phyloP scores from a whole-genome alignment of 2,888 invertebrate genomes.

The Ceriagrion tenellum region DNA sequence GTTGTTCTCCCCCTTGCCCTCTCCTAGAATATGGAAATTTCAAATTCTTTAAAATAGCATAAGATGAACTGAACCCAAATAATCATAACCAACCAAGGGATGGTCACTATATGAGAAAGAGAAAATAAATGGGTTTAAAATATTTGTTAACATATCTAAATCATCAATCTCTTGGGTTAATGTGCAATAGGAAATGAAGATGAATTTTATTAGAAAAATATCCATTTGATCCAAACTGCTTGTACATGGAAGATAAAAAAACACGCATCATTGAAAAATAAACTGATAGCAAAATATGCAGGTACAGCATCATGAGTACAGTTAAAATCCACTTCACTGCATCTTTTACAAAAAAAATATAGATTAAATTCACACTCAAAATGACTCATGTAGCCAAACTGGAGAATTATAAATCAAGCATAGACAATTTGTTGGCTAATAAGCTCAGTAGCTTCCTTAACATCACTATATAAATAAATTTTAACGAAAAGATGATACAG shows the following conservation, averaged over 20 bases:
- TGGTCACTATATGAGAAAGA: background rate
- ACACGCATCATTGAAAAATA: conserved; percentile 67
- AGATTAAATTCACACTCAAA: conserved; percentile 64
- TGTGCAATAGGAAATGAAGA: conserved; percentile 68
- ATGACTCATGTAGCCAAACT: conserved; percentile 57
- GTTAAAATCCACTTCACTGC: conserved; percentile 67
- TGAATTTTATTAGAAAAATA: conserved; percentile 68
- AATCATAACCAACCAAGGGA: background rate
- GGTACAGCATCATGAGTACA: conserved; percentile 68
- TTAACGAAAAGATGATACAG: conserved; percentile 44
- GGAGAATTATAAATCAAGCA: conserved; percentile 56
- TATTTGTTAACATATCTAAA: conserved; percentile 6
- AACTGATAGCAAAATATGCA: conserved; percentile 68
- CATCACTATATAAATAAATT: conserved; percentile 5
- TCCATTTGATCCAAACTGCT: conserved; percentile 68
- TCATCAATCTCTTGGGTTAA: conserved; percentile 51
- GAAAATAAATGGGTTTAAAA: background rate
- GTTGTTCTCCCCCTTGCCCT: no score
- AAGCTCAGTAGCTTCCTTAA: conserved; percentile 13
- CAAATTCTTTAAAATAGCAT: no score
- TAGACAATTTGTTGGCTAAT: conserved; percentile 53
- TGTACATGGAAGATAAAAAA: conserved; percentile 68
- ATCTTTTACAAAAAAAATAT: conserved; percentile 62
- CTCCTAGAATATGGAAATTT: no score
- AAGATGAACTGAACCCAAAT: background rate